phyloP scores from a whole-genome alignment of 2,888 invertebrate species.

The Pristionchus mayeri region DNA sequence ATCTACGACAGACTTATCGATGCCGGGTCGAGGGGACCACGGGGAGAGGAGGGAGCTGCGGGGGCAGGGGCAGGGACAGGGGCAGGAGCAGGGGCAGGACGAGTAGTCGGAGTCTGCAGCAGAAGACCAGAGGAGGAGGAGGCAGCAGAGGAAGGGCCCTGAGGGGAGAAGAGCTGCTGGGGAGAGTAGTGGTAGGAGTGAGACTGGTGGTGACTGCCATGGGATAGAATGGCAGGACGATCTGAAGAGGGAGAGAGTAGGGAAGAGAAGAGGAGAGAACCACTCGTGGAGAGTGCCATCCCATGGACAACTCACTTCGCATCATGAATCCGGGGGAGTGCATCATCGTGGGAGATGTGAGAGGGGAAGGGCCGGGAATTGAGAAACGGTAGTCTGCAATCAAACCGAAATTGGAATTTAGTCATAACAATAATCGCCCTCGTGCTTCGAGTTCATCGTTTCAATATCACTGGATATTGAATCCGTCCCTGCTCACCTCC shows the following conservation, averaged over 20 bases:
- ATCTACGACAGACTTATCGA: conserved; percentile 40
- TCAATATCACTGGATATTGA: neutral
- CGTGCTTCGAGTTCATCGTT: too few relatives aligned
- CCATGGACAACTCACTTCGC: neutral
- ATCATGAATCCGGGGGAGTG: conserved; percentile 4
- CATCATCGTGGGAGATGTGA: neutral
- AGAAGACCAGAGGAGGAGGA: neutral
- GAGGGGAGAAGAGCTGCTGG: neutral
- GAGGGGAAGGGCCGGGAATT: neutral
- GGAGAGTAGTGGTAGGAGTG: neutral
- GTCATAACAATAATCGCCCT: too few relatives aligned
- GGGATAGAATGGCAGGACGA: neutral
- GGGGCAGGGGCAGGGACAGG: conserved; percentile 8
- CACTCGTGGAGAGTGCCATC: neutral
- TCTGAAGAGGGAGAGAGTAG: neutral
- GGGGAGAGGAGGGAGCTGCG: conserved; percentile 14
- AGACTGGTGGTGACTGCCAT: neutral
- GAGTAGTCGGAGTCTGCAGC: neutral
- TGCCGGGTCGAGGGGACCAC: conserved; percentile 42
- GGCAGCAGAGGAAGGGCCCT: neutral
- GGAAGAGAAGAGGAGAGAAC: neutral
- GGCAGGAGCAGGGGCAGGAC: conserved; percentile 9
- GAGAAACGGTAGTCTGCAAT: neutral
- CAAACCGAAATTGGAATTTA: neutral
- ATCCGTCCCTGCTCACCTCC: neutral